phyloP scores from a whole-genome alignment of 2,797 vertebrate genomes.

The Megalops cyprinoides region DNA sequence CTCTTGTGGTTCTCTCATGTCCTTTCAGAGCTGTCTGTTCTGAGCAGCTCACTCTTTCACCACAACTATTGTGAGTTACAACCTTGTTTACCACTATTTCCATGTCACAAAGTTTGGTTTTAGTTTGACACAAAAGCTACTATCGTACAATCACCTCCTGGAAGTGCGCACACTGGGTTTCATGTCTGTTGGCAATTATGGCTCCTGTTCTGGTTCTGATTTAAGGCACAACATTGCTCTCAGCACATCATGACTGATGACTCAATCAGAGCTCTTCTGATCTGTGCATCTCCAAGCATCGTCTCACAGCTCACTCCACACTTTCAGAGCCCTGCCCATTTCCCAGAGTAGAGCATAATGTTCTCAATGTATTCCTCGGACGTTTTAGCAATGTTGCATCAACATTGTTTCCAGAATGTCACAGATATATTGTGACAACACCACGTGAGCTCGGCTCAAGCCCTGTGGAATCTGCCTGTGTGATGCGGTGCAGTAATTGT shows the following conservation, averaged over 20 bases:
- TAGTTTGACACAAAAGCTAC: not conserved
- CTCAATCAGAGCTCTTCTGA: not conserved
- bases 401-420: not conserved
- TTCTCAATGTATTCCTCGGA: not conserved
- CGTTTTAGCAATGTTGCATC: not conserved
- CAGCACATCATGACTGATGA: not conserved
- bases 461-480: not conserved
- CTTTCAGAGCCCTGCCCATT: not conserved
- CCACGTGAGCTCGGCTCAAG: not conserved
- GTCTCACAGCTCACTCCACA: not conserved
- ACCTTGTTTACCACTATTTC: not conserved
- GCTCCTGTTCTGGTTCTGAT: slow-evolving; percentile 18
- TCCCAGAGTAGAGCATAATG: not conserved
- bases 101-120: no score
- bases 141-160: not conserved
- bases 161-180: slow-evolving; percentile 2
- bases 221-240: not conserved
- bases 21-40: not conserved
- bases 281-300: no score
- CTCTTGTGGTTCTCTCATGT: slow-evolving; percentile 43
- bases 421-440: not conserved
- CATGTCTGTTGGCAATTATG: not conserved
- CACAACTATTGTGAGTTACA: not conserved
- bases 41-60: not conserved
- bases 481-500: not conserved